Conservation (phyloP, 1,140 invertebrate genomes). For the Drosophila prosaltans region DNA sequence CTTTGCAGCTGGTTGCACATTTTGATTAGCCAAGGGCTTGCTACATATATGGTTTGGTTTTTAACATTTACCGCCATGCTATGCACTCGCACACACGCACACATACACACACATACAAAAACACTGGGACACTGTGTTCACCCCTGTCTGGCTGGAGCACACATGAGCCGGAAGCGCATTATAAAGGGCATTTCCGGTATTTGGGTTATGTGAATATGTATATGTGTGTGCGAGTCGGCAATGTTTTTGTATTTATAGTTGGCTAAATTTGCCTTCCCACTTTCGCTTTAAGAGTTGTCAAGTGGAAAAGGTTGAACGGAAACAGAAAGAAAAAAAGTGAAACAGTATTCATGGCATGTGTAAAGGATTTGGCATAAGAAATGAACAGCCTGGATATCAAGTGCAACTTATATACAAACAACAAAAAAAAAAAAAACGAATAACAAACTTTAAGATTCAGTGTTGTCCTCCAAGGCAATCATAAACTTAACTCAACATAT, state of each 20-base stretch:
- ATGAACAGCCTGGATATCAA: conserved; percentile 35
- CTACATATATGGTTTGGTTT: conserved; percentile 52
- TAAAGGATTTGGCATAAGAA: conserved; percentile 57
- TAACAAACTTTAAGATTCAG: conserved; percentile 28
- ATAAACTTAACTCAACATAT: conserved; percentile 36
- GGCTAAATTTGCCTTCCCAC: conserved; percentile 37
- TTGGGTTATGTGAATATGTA: conserved; percentile 46
- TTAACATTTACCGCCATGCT: conserved; percentile 54
- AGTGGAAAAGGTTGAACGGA: conserved; percentile 52
- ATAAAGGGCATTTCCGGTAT: conserved; percentile 79
- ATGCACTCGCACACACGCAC: conserved; percentile 25
- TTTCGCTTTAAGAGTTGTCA: conserved; percentile 44
- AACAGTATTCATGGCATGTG: conserved; percentile 33
- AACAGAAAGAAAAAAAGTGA: neutral
- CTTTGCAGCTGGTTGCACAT: conserved; percentile 73
- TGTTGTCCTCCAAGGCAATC: conserved; percentile 15
- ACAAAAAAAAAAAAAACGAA: conserved; percentile 27
- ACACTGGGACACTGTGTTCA: neutral
- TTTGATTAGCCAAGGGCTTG: conserved; percentile 70
- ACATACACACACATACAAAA: conserved; percentile 6
- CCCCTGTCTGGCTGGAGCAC: conserved; percentile 52
- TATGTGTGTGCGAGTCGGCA: conserved; percentile 1
- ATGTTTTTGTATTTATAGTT: conserved; percentile 56
- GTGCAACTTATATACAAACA: conserved; percentile 41
- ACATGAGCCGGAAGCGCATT: conserved; percentile 77